A percentile compares a stretch with the other conserved stretches of the same genome.
Evolutionary conservation across 2,797 vertebrate genomes (phyloP).

Genomic region (Gymnodraco acuticeps): DNA sequence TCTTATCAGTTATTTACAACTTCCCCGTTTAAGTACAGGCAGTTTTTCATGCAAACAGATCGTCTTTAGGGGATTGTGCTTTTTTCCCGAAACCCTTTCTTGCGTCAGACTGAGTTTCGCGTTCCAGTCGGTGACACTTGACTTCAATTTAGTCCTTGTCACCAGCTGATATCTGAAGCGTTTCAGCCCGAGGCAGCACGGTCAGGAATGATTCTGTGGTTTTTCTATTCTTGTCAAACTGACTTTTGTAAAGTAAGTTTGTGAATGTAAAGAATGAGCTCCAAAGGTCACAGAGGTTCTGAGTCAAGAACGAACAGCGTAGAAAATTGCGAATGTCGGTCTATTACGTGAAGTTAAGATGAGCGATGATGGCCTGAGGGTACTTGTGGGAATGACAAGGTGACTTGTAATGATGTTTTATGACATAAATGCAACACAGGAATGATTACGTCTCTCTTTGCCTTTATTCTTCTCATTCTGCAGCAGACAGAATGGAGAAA

Average conservation of each 20-base stretch:
- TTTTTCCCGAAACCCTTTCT: not conserved
- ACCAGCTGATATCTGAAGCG: constrained; percentile 39
- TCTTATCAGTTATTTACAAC: constrained; percentile 73
- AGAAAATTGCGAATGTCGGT: not conserved
- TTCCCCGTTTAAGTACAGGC: constrained; percentile 11
- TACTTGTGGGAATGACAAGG: constrained; percentile 12
- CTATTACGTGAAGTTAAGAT: constrained; percentile 2
- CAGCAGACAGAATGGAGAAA: not conserved
- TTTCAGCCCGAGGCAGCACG: constrained; percentile 37
- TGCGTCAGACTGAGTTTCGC: not conserved
- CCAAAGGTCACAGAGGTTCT: constrained; percentile 9
- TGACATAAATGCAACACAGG: constrained; percentile 21
- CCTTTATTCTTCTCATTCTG: constrained; percentile 10
- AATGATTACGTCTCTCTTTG: not conserved
- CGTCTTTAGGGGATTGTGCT: not conserved
- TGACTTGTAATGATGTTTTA: constrained; percentile 20
- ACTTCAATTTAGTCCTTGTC: constrained; percentile 2
- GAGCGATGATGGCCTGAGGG: not conserved
- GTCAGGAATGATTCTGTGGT: constrained; percentile 20
- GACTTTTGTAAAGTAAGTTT: constrained; percentile 16
- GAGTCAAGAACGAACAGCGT: not conserved
- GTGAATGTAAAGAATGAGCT: constrained; percentile 36
- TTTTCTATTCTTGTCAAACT: constrained; percentile 28
- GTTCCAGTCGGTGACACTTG: constrained; percentile 13
- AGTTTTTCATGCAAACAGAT: not conserved